Percentiles rank a stretch among this genome's conserved stretches.
These are phyloP conservation scores for Microtus agrestis DNA, from an alignment of 2,797 vertebrate genomes.

Conservation along the genomic window DNA sequence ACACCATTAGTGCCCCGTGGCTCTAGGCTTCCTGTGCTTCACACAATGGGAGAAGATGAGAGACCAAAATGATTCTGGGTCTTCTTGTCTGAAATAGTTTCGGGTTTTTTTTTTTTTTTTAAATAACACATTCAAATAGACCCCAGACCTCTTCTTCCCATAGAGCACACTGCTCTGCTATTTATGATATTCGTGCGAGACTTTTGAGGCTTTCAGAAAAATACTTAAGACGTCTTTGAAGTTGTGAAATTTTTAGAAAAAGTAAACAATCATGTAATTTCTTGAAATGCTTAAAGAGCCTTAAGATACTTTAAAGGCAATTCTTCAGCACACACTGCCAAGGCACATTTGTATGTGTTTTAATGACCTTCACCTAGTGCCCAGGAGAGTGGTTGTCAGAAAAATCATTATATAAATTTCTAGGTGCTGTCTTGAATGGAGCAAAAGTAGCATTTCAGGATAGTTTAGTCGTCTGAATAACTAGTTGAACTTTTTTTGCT, in stretches of 20 bases:
- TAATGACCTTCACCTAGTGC: not conserved
- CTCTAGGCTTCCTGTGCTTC: slow-evolving; percentile 80
- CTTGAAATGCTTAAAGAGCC: not conserved
- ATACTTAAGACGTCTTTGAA: not conserved
- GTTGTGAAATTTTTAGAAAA: slow-evolving; percentile 31
- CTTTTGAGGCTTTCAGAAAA: slow-evolving; percentile 11
- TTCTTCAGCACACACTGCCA: not conserved
- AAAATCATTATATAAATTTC: not conserved
- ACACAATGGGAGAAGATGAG: slow-evolving; percentile 80
- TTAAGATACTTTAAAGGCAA: not conserved
- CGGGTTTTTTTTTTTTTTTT: not conserved
- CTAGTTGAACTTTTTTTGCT: slow-evolving; percentile 24
- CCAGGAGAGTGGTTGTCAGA: not conserved
- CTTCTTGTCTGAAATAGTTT: slow-evolving; percentile 69
- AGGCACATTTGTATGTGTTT: not conserved
- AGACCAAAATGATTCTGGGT: slow-evolving; percentile 63
- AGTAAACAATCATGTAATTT: not conserved
- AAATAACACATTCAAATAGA: slow-evolving; percentile 36
- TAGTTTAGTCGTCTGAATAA: not conserved
- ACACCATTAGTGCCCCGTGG: slow-evolving; percentile 72
- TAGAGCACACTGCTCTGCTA: not conserved
- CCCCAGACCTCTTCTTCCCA: not conserved
- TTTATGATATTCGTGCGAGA: not conserved
- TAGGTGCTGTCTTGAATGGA: not conserved
- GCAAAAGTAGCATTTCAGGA: not conserved